Conservation (phyloP, 2,888 invertebrate species). For the Zhuqinia jingwanae region DNA sequence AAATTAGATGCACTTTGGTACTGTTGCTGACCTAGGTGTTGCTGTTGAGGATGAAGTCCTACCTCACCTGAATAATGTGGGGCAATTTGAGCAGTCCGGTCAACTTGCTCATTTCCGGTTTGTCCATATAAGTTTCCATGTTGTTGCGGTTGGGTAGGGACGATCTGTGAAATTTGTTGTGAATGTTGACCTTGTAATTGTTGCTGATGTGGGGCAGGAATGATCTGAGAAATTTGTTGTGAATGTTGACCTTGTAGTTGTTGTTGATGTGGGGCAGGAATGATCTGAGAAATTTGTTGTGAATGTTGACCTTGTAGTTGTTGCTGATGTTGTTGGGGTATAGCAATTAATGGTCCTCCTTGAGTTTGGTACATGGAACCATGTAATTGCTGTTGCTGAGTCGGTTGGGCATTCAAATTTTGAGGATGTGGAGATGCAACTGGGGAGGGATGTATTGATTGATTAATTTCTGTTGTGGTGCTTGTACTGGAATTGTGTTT, state of each 20-base stretch:
- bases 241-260: slow-evolving; percentile 25
- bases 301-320: neutral
- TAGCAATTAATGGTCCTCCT: too few species aligned
- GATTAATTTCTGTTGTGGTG: slow-evolving; percentile 36
- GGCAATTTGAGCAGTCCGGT: slow-evolving; percentile 36
- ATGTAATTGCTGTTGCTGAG: neutral
- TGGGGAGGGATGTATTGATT: slow-evolving; percentile 18
- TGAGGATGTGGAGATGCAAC: neutral
- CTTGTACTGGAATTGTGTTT: slow-evolving; percentile 3
- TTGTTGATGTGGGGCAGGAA: slow-evolving; percentile 8
- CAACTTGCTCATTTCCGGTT: slow-evolving; percentile 24
- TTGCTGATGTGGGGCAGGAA: slow-evolving; percentile 36
- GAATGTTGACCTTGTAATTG: slow-evolving; percentile 26
- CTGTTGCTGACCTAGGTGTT: slow-evolving; percentile 3
- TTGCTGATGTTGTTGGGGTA: slow-evolving; percentile 34
- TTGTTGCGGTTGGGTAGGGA: slow-evolving; percentile 32
- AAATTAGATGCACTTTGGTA: neutral
- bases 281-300: too few species aligned
- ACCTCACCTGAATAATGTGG: slow-evolving; percentile 39
- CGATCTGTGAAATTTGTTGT: slow-evolving; percentile 35
- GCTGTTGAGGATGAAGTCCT: slow-evolving; percentile 28
- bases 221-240: slow-evolving; percentile 34
- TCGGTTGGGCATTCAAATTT: neutral
- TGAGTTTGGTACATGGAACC: too few species aligned
- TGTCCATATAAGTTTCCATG: slow-evolving; percentile 37